Evolutionary conservation across 2,888 invertebrate genomes (phyloP), one percentile per base, ranked within the genome.

Genomic region (Diplazon laetatorius): DNA sequence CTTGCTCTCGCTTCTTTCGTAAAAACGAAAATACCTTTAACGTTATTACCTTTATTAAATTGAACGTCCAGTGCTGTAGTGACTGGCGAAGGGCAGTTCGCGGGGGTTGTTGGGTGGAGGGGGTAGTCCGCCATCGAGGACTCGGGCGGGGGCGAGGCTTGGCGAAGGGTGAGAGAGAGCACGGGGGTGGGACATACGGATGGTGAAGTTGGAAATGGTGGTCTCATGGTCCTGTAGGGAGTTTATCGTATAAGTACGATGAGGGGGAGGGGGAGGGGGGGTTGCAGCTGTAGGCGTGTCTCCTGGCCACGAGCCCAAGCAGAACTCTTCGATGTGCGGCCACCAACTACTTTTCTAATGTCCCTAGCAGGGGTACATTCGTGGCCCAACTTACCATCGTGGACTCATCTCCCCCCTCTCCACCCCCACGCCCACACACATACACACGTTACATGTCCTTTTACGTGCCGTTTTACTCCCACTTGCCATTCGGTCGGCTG

Each of bases 31-130:
- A 89, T 88, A 89, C 88, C 88, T 87, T 87, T 87, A 87, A 88
- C 85, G 85, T 87, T 89, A 90, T 90, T 90, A 88, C 88, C 89
- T 90, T 90, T 90, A 90, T 90, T 89, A 90, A 89, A 89, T 90
- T 88, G 86, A 87, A 87, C 85, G 84, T 85, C 85, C 80, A 82
- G 81, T 68, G n/a, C 55, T 44, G 42, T 25, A 25, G 39, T 66
- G 16, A 37, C 37, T 25, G 14, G 52, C 6, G 30, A 25, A 10
- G 48, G 50, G 2, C 14, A 30, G 52, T 52, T n/a, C 25, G 14
- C 37, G 39, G 20, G 30, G 69, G 63, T 63, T 63, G 59, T 50
- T 71, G 20, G 42, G 30, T 46, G 35, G 39, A 25, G 50, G 30
- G 71, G 39, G 60, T 16, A 68, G 65, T 35, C 68, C 52, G 66